Conservation (phyloP, 2,888 invertebrate genomes). For the Elgonia sp. region DNA sequence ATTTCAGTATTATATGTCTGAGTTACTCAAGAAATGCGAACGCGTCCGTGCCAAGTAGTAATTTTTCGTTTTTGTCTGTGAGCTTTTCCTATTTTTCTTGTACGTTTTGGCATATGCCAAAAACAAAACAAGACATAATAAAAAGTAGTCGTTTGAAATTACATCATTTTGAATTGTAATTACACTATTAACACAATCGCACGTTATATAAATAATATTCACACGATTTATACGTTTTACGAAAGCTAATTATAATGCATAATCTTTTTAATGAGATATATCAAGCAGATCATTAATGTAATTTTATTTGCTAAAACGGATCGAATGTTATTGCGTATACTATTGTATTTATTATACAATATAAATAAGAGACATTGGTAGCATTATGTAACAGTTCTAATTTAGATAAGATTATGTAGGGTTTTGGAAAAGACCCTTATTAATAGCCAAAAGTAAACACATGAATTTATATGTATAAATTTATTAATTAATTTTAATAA, state of each 20-base stretch:
- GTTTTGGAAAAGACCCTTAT: neutral
- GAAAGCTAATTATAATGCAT: conserved; percentile 14
- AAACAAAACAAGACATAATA: conserved; percentile 15
- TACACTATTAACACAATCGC: neutral
- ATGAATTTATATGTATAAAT: neutral
- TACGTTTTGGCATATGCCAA: conserved; percentile 48
- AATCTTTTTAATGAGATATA: conserved; percentile 21
- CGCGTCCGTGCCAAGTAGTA: conserved; percentile 43
- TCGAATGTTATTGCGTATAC: neutral
- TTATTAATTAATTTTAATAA: too few relatives aligned
- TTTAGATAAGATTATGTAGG: neutral
- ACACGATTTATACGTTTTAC: neutral
- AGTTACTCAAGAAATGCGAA: conserved; percentile 39
- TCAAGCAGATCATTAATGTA: conserved; percentile 1
- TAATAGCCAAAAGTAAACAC: neutral
- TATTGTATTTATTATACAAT: conserved; percentile 5
- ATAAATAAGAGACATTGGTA: neutral
- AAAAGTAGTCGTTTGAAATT: conserved; percentile 3
- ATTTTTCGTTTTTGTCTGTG: conserved; percentile 38
- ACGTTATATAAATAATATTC: conserved; percentile 20
- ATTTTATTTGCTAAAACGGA: conserved; percentile 11
- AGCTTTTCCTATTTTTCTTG: conserved; percentile 30
- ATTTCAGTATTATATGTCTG: conserved; percentile 41
- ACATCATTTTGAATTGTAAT: conserved; percentile 21
- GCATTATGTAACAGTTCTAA: conserved; percentile 8